Conservation (phyloP, 1,140 invertebrate species). For the Neodiprion fabricii region DNA sequence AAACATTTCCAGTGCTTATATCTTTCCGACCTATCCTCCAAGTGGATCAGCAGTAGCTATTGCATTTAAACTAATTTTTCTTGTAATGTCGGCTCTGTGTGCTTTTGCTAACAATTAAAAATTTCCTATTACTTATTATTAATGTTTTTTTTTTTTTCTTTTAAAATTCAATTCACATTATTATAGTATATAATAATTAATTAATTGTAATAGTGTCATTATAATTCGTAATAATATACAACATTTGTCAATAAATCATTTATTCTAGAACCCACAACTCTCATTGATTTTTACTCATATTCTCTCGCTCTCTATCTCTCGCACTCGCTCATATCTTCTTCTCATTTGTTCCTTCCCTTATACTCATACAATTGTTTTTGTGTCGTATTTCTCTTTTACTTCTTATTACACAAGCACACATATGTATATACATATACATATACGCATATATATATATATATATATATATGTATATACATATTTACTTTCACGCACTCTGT, state of each 20-base stretch:
- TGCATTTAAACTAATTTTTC: neutral
- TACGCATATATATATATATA: neutral
- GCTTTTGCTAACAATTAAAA: conserved; percentile 57
- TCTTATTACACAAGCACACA: conserved; percentile 16
- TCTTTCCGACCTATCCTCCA: neutral
- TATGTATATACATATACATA: neutral
- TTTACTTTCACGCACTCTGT: conserved; percentile 35
- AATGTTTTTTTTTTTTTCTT: conserved; percentile 38
- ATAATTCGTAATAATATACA: conserved; percentile 64
- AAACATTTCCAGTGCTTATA: neutral
- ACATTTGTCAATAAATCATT: conserved; percentile 63
- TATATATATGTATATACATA: neutral
- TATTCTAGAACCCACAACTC: conserved; percentile 57
- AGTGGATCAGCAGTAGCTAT: neutral
- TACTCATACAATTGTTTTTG: neutral
- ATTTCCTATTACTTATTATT: conserved; percentile 58
- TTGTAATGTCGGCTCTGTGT: conserved; percentile 15
- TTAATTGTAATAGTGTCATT: conserved; percentile 62
- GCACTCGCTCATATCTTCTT: conserved; percentile 11
- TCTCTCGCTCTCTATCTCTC: conserved; percentile 28
- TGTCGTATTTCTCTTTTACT: conserved; percentile 3
- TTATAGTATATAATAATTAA: conserved; percentile 48
- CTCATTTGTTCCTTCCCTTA: conserved; percentile 4
- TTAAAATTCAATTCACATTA: conserved; percentile 62
- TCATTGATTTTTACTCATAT: conserved; percentile 30